A percentile compares a stretch with the other conserved stretches of the same genome.
Conservation (phyloP, 1,140 invertebrate species). For the Schmidtea mediterranea region DNA sequence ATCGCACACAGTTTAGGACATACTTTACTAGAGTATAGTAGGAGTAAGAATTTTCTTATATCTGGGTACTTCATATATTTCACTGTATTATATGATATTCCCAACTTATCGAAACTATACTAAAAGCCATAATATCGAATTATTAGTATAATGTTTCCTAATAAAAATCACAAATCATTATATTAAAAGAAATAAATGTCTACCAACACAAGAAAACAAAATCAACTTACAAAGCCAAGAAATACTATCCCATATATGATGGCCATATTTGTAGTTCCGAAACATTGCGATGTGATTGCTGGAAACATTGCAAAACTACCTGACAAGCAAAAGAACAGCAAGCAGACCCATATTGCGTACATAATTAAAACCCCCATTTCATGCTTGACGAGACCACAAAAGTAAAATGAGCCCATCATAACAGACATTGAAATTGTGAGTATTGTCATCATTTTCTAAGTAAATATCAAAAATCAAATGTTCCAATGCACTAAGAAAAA, state of each 20-base stretch:
- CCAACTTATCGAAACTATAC: no score
- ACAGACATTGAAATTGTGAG: conserved; percentile 2
- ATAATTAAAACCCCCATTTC: neutral
- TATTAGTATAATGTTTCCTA: no score
- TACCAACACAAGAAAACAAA: no score
- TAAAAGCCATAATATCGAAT: no score
- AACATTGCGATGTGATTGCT: neutral
- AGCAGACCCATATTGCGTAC: conserved; percentile 6
- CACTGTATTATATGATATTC: no score
- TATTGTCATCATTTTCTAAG: neutral
- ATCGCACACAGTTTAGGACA: no score
- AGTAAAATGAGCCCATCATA: neutral
- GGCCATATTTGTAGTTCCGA: conserved; percentile 7
- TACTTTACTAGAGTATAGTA: no score
- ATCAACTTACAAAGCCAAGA: neutral
- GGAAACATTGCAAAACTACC: conserved; percentile 9
- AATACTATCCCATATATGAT: conserved; percentile 10
- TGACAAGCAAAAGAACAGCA: conserved; percentile 4
- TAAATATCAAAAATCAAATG: neutral
- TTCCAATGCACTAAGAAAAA: neutral
- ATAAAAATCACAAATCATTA: no score
- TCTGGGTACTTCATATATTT: no score
- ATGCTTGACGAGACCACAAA: neutral
- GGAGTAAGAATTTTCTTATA: no score
- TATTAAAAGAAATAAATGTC: no score